A percentile compares a stretch with the other conserved stretches of the same genome.
phyloP scores from a whole-genome alignment of 2,888 invertebrate genomes.

The Autographa pulchrina region DNA sequence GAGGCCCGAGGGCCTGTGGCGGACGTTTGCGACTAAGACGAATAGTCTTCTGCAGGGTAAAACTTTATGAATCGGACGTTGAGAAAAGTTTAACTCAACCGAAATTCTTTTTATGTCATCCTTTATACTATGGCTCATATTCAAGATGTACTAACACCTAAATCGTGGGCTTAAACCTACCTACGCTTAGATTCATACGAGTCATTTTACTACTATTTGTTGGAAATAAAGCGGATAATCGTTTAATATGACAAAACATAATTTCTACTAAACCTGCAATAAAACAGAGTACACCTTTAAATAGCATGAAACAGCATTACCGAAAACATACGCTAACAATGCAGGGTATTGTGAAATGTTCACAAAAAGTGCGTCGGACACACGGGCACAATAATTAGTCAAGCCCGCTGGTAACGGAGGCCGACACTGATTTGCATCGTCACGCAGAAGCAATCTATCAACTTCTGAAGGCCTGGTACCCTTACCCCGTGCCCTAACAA shows the following conservation, averaged over 20 bases:
- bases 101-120: not conserved
- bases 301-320: conserved; percentile 33
- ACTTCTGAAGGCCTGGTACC: conserved; percentile 64
- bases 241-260: too few relatives aligned
- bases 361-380: conserved; percentile 37
- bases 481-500: conserved; percentile 75
- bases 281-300: conserved; percentile 27
- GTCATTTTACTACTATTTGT: too few relatives aligned
- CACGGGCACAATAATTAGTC: conserved; percentile 46
- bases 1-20: not conserved
- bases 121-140: too few relatives aligned
- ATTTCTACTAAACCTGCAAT: conserved; percentile 6
- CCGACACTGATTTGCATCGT: conserved; percentile 73
- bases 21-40: conserved; percentile 4
- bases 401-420: conserved; percentile 43
- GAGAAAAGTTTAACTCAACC: not conserved
- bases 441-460: conserved; percentile 80
- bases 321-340: conserved; percentile 43
- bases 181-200: too few relatives aligned
- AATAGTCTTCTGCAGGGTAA: not conserved
- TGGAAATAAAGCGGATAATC: too few relatives aligned
- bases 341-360: conserved; percentile 29
- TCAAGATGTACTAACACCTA: too few relatives aligned
- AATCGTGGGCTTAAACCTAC: too few relatives aligned
- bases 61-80: not conserved